phyloP scores from a whole-genome alignment of 92 coral and sea anemone genomes.

The Anthopleura xanthogrammica region DNA sequence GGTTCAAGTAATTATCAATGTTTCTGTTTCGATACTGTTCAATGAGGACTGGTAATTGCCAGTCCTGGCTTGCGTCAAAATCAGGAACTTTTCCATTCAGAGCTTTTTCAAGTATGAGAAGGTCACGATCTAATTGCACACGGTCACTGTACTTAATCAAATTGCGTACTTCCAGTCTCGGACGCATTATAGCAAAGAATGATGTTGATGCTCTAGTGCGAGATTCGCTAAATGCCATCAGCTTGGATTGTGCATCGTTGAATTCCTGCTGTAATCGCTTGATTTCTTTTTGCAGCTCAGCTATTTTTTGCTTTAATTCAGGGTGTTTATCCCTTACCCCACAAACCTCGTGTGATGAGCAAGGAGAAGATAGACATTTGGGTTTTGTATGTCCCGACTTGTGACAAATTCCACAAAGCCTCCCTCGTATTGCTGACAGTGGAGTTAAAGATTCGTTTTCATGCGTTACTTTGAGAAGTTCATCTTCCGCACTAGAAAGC shows the following conservation, averaged over 20 bases:
- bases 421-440: conserved; percentile 39
- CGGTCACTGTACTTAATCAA: conserved; percentile 52
- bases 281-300: conserved; percentile 8
- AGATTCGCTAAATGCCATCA: conserved; percentile 45
- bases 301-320: conserved; percentile 49
- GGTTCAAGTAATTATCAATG: conserved; percentile 32
- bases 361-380: conserved; percentile 40
- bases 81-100: conserved; percentile 54
- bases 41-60: conserved; percentile 52
- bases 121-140: conserved; percentile 42
- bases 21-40: conserved; percentile 44
- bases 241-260: conserved; percentile 41
- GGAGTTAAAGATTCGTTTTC: conserved; percentile 41
- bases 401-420: conserved; percentile 59
- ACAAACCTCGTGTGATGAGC: conserved; percentile 44
- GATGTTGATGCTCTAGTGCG: conserved; percentile 41
- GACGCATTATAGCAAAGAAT: conserved; percentile 55
- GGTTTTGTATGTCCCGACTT: conserved; percentile 52
- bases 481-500: conserved; percentile 43
- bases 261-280: conserved; percentile 2
- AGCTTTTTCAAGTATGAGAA: conserved; percentile 49
- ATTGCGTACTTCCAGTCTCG: conserved; percentile 42
- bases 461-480: conserved; percentile 34
- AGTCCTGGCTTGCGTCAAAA: conserved; percentile 49
- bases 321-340: conserved; percentile 54